Percentiles rank a stretch among this genome's conserved stretches.
Conservation (phyloP, 2,113 vertebrate species). For the Climacteris rufus region DNA sequence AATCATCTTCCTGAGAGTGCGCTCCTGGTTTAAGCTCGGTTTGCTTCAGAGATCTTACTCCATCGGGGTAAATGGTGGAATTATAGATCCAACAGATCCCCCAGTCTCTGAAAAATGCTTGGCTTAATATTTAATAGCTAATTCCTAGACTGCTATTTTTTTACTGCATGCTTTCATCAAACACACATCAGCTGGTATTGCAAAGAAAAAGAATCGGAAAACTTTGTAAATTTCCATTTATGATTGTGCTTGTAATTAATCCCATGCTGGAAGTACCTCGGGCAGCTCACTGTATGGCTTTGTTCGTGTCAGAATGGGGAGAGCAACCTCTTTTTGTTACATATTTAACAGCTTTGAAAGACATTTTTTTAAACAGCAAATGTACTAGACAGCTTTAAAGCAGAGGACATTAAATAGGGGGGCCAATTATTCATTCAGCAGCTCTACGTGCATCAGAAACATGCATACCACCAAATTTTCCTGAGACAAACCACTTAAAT, state of each 20-base stretch:
- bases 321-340: slow-evolving; percentile 57
- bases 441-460: slow-evolving; percentile 35
- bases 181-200: not conserved
- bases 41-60: not conserved
- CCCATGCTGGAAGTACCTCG: slow-evolving; percentile 15
- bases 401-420: slow-evolving; percentile 51
- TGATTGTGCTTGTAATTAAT: slow-evolving; percentile 42
- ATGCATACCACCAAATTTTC: slow-evolving; percentile 48
- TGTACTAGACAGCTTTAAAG: slow-evolving; percentile 54
- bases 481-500: slow-evolving; percentile 65
- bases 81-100: not conserved
- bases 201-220: not conserved
- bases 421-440: slow-evolving; percentile 51
- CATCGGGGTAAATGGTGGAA: not conserved
- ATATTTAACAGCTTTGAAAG: slow-evolving; percentile 62
- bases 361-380: slow-evolving; percentile 48
- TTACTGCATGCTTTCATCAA: not conserved
- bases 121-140: not conserved
- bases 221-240: slow-evolving; percentile 20
- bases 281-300: slow-evolving; percentile 53
- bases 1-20: slow-evolving; percentile 35
- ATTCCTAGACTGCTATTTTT: not conserved
- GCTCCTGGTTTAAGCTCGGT: slow-evolving; percentile 6
- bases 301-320: slow-evolving; percentile 44
- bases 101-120: not conserved